Conservation (phyloP, 2,797 vertebrate genomes). For the Percopsis omiscomaycus region DNA sequence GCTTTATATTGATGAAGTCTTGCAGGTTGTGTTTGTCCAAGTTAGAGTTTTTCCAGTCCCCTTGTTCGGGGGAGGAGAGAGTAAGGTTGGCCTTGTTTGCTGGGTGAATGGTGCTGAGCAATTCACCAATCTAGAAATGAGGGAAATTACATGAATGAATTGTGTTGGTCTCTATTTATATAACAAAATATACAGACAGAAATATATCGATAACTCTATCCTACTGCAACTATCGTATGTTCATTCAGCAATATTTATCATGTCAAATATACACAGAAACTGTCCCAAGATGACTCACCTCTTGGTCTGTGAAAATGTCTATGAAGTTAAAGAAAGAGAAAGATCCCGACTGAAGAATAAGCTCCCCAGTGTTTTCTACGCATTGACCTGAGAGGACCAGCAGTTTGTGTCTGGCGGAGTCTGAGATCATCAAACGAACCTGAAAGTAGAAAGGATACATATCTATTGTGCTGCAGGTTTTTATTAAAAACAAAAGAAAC, state of each 20-base stretch:
- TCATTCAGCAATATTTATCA: too few relatives aligned
- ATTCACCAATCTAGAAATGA: constrained; percentile 87
- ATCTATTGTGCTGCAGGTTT: neutral
- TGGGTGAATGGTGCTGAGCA: constrained; percentile 94
- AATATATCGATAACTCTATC: neutral
- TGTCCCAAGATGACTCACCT: constrained; percentile 75
- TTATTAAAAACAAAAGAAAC: neutral
- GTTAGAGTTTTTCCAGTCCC: constrained; percentile 97
- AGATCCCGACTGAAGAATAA: constrained; percentile 95
- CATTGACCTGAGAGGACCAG: constrained; percentile 93
- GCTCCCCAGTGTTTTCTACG: constrained; percentile 92
- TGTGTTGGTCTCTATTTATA: too few relatives aligned
- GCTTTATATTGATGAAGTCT: constrained; percentile 96
- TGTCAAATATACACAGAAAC: neutral
- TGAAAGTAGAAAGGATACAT: constrained; percentile 49
- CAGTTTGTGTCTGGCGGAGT: constrained; percentile 92
- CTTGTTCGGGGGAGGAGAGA: constrained; percentile 92
- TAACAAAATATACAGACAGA: neutral
- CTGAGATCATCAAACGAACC: constrained; percentile 95
- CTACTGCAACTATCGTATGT: constrained; percentile 2
- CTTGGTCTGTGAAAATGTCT: constrained; percentile 97
- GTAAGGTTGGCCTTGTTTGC: constrained; percentile 96
- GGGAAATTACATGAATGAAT: neutral
- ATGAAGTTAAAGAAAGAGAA: constrained; percentile 98
- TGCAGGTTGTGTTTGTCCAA: constrained; percentile 97